Percentiles rank a stretch among this genome's conserved stretches.
These are phyloP conservation scores for Caenorhabditis imperialis DNA, from an alignment of 2,888 invertebrate genomes.

Conservation along the genomic window DNA sequence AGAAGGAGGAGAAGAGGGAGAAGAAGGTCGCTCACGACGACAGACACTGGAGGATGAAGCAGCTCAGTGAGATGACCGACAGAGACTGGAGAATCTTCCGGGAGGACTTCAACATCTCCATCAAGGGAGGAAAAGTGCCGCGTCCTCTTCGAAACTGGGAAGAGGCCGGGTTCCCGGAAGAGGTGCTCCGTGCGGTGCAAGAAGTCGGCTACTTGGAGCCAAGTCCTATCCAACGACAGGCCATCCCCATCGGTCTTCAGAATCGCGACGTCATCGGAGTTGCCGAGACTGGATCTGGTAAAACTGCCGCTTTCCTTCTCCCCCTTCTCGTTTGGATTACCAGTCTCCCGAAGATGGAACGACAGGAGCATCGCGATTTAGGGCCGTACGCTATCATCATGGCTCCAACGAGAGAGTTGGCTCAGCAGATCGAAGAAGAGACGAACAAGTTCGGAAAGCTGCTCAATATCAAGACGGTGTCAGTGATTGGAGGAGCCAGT, in stretches of 20 bases:
- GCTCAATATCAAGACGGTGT: constrained; percentile 89
- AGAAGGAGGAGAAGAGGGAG: constrained; percentile 81
- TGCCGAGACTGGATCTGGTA: constrained; percentile 98
- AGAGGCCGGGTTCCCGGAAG: constrained; percentile 90
- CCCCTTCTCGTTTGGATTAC: constrained; percentile 95
- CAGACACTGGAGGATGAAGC: constrained; percentile 97
- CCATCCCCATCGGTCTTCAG: constrained; percentile 93
- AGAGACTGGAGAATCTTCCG: constrained; percentile 99
- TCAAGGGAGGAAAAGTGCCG: constrained; percentile 93
- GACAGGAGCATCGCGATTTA: constrained; percentile 67
- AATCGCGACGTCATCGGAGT: constrained; percentile 93
- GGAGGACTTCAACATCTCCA: constrained; percentile 98
- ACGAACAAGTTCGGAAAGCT: constrained; percentile 96
- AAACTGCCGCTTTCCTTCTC: constrained; percentile 97
- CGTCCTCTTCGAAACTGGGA: constrained; percentile 96
- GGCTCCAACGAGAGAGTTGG: constrained; percentile 89
- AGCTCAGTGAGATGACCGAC: constrained; percentile 93
- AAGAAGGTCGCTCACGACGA: constrained; percentile 99
- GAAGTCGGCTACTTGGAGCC: constrained; percentile 85
- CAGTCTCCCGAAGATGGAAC: constrained; percentile 93
- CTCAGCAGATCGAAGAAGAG: constrained; percentile 90
- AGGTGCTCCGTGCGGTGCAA: constrained; percentile 93
- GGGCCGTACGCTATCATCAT: constrained; percentile 99
- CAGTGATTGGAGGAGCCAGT: constrained; percentile 94
- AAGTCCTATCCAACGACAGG: constrained; percentile 98